These are phyloP conservation scores for Chirona hameri DNA, from an alignment of 2,888 invertebrate genomes.

Conservation along the genomic window DNA sequence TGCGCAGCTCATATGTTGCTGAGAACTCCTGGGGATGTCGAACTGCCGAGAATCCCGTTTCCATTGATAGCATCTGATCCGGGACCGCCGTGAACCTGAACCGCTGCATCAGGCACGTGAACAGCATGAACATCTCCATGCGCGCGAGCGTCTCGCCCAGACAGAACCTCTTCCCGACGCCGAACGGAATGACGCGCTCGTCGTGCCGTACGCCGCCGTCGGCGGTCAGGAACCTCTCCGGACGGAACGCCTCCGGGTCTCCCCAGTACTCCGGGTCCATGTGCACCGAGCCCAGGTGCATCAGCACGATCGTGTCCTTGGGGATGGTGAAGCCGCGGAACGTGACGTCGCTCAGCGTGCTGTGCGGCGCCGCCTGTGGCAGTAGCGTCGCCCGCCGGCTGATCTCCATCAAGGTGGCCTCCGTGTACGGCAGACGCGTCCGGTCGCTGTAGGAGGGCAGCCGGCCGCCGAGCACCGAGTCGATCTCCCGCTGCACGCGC, in stretches of 20 bases:
- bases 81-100: neutral
- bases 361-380: neutral
- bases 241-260: conserved; percentile 10
- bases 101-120: neutral
- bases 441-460: conserved; percentile 32
- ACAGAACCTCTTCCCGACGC: conserved; percentile 12
- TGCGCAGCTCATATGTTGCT: no score
- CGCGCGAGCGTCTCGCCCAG: conserved; percentile 5
- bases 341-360: neutral
- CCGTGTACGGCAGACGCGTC: conserved; percentile 26
- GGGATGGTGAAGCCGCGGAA: neutral
- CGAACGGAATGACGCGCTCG: neutral
- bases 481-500: conserved; percentile 40
- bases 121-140: conserved; percentile 7
- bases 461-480: conserved; percentile 38
- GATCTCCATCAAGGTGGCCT: conserved; percentile 27
- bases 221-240: conserved; percentile 26
- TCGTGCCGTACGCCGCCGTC: neutral
- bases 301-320: neutral
- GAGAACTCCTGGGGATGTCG: no score
- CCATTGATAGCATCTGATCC: neutral
- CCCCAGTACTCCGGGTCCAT: conserved; percentile 4
- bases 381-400: neutral
- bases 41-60: neutral
- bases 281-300: conserved; percentile 2